Base-by-base conservation (phyloP, 2,797 vertebrate species). In the Phyllotis vaccarum region DNA sequence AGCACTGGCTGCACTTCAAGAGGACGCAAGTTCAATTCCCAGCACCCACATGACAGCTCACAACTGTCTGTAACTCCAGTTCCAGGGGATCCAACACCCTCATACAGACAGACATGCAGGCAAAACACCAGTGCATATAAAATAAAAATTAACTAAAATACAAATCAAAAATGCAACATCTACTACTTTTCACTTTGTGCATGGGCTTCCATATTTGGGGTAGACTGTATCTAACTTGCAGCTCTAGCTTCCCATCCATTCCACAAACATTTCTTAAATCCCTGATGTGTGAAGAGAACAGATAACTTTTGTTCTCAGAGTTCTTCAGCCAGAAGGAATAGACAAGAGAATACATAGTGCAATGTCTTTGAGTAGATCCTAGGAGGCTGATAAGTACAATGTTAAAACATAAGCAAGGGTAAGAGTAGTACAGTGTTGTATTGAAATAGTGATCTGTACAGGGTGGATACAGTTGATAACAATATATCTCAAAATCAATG, bases 201-300 rank as follows among this genome's bases (percentile, higher is more conserved):
- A 6, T 66, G 79, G 37, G 46, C 27, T 74, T 74, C 56, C 37
- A 62, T 31, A 60, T 56, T 82, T 56, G 24, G 17, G 7, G 3
- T 14, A 46, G 49, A 34, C 4, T 56, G n/a, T n/a, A n/a, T 60
- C 46, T 49, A 62, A 31, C n/a, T 58, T 66, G 24, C 9, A 40
- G 10, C n/a, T 62, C 37, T 11, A 58, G 40, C 17, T 70, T 1
- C 13, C 7, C 40, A 60, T 72, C 95, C 17, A 43, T 22, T 95
- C 46, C 89, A 89, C 49, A 64, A 27, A 68, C 31, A 56, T 66
- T 88, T 70, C 87, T 34, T 49, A 43, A 99, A 98, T 74, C 49
- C 19, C 10, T 46, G 17, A 6, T 86, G 46, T 56, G 49, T 79
- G 24, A 87, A 89, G 37, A 89, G 94, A 87, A 85, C 31, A 81